Conservation (phyloP, 2,888 invertebrate species). For the Fissipunctia ypsillon region DNA sequence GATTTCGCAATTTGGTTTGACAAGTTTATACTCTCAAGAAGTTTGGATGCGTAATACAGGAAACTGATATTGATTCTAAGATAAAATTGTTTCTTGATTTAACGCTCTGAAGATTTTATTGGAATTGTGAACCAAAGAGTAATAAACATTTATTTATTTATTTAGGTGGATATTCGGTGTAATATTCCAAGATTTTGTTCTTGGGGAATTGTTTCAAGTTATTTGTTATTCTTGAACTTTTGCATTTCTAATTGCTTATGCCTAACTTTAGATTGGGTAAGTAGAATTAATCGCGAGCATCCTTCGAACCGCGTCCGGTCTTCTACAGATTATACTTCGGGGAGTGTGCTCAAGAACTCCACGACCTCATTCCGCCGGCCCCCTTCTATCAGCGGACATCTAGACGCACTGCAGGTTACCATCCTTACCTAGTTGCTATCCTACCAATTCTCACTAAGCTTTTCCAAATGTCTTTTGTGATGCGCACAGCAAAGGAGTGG, state of each 20-base stretch:
- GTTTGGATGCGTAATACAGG: conserved; percentile 30
- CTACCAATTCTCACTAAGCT: too few relatives aligned
- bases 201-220: neutral
- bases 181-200: neutral
- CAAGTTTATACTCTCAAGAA: conserved; percentile 44
- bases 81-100: conserved; percentile 33
- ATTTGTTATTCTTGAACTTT: neutral
- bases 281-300: neutral
- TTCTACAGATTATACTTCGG: too few relatives aligned
- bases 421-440: too few relatives aligned
- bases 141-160: neutral
- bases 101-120: neutral
- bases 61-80: conserved; percentile 45
- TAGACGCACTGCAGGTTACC: too few relatives aligned
- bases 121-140: neutral
- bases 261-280: neutral
- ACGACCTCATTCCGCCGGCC: too few relatives aligned
- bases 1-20: conserved; percentile 42
- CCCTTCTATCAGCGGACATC: too few relatives aligned
- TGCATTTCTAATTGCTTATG: neutral
- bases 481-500: too few relatives aligned
- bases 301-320: neutral
- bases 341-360: too few relatives aligned
- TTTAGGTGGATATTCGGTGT: neutral
- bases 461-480: too few relatives aligned